These are phyloP conservation scores for Euura lappo DNA, from an alignment of 1,140 invertebrate genomes.

Conservation along the genomic window DNA sequence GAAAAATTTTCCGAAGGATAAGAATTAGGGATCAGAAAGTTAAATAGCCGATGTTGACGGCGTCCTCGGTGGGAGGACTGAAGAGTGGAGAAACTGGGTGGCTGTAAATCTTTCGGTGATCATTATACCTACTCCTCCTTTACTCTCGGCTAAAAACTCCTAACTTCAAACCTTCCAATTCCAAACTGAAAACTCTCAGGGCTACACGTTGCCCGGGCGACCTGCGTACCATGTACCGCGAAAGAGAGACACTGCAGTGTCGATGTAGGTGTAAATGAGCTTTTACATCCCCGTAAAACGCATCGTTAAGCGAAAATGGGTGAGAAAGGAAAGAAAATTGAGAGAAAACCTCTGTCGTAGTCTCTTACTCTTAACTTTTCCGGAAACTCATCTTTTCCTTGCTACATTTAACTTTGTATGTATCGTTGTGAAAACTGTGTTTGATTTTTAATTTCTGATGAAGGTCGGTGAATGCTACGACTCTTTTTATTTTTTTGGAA, in stretches of 20 bases:
- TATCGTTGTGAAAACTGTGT: not conserved
- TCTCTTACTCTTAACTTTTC: not conserved
- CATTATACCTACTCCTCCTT: not conserved
- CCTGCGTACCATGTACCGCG: conserved; percentile 1
- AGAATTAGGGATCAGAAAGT: not conserved
- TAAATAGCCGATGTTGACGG: not conserved
- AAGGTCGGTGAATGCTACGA: not conserved
- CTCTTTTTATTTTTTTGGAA: not conserved
- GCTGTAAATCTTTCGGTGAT: not conserved
- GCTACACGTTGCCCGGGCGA: conserved; percentile 6
- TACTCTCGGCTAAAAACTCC: not conserved
- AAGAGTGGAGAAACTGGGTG: not conserved
- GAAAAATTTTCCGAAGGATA: not conserved
- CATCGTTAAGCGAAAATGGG: conserved; percentile 1
- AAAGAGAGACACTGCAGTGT: conserved; percentile 6
- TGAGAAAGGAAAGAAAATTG: not conserved
- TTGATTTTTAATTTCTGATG: not conserved
- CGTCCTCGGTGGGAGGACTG: not conserved
- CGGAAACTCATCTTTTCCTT: not conserved
- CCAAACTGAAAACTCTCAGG: not conserved
- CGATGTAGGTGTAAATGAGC: conserved; percentile 1
- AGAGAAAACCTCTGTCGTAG: not conserved
- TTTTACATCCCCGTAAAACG: conserved; percentile 11
- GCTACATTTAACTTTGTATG: not conserved
- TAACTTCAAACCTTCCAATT: not conserved